Evolutionary conservation across 2,113 vertebrate genomes (phyloP), one percentile per base, ranked within the genome.

Genomic region (Oreochromis aureus): DNA sequence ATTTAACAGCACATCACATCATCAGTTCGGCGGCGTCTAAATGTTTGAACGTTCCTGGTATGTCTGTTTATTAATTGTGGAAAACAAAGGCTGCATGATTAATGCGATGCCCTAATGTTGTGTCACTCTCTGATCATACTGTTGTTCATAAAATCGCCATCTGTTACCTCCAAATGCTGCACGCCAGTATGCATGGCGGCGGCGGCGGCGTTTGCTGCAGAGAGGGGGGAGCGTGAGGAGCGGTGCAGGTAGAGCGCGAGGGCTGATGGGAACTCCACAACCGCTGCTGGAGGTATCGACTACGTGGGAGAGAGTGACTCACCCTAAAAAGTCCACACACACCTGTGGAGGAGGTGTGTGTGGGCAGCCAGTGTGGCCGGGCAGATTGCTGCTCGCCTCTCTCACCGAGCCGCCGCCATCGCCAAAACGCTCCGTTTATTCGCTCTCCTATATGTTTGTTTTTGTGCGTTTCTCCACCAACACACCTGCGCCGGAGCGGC

Each of bases 311-410:
- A 89, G 82, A 53, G 78, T 94, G 92, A 92, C 44, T 94, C 92
- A 94, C 86, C 82, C 85, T 54, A 7, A 82, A 80, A 83, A 18
- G 11, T 27, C 59, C 54, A 58, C 85, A 83, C 80, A 86, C 86
- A 89, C 78, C 92, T 94, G 93, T 93, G 91, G 93, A 94, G 91
- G 93, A 93, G 91, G 90, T 83, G 89, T 93, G 92, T 87, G 93
- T 92, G 90, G 89, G 93, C 88, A 88, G 92, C 2, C 41, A 18
- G 71, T 19, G 88, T 83, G 85, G 84, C 56, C 19, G 69, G 73
- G 71, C 90, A 89, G 80, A 89, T 86, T 34, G 85, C 76, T 76
- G 88, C 86, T 88, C 71, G 83, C 76, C 76, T 87, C 83, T 87
- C 71, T 86, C 66, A 9, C 83, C 16, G 54, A 81, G 83, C 80